A percentile compares a stretch with the other conserved stretches of the same genome.
Conservation (phyloP, 2,797 vertebrate genomes). For the Coendou prehensilis region DNA sequence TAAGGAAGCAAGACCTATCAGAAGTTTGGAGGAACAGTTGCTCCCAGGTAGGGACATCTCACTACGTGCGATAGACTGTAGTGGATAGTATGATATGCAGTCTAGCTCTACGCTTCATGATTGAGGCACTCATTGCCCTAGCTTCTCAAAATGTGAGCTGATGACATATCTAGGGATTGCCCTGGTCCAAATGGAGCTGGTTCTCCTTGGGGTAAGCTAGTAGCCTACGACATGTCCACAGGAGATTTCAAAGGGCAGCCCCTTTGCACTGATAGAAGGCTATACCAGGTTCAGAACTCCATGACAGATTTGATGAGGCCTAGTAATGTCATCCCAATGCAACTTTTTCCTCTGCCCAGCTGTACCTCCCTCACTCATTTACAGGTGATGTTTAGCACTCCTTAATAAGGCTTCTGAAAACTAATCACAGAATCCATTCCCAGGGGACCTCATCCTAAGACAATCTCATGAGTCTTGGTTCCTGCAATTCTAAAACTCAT, state of each 20-base stretch:
- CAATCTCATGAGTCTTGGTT: background rate
- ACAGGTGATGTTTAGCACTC: background rate
- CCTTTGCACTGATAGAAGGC: background rate
- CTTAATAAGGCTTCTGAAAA: background rate
- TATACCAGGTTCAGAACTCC: background rate
- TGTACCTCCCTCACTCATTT: background rate
- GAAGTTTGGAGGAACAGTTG: background rate
- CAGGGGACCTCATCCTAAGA: background rate
- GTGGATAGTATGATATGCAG: too few relatives aligned
- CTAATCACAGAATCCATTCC: background rate
- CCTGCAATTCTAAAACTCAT: constrained; percentile 35
- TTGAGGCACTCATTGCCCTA: background rate
- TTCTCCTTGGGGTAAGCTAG: background rate
- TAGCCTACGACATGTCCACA: background rate
- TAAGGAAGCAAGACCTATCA: background rate
- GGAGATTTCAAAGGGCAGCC: background rate
- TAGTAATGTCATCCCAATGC: background rate
- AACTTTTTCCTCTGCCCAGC: background rate
- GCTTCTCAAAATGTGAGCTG: background rate
- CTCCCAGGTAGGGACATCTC: background rate
- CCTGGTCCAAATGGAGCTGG: background rate
- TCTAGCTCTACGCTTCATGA: background rate
- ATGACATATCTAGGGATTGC: background rate
- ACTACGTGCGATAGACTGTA: background rate
- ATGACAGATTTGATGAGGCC: background rate